Conservation (phyloP, 2,113 vertebrate genomes). For the Osmerus eperlanus region DNA sequence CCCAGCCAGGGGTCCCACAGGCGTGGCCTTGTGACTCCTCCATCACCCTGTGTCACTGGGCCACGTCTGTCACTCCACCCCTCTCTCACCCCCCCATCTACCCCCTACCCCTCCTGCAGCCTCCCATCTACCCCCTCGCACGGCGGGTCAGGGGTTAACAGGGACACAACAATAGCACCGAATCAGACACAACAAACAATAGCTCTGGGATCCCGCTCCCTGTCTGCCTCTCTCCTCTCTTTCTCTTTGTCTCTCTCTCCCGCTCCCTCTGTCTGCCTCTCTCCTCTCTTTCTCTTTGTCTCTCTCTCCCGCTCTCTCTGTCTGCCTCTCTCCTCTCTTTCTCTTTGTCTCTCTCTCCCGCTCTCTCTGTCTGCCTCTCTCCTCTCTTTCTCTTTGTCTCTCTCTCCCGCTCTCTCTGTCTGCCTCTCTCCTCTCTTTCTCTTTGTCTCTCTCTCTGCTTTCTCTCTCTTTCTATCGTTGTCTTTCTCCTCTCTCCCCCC, state of each 20-base stretch:
- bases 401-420: too few relatives aligned
- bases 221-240: constrained; percentile 5
- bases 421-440: constrained; percentile 22
- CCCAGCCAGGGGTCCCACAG: constrained; percentile 46
- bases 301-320: too few relatives aligned
- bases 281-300: too few relatives aligned
- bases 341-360: too few relatives aligned
- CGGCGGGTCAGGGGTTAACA: constrained; percentile 78
- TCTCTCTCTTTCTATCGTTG: constrained; percentile 1
- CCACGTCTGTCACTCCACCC: constrained; percentile 72
- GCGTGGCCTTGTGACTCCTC: constrained; percentile 56
- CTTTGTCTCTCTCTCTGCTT: constrained; percentile 5
- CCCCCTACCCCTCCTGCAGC: too few relatives aligned
- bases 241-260: neutral
- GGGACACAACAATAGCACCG: constrained; percentile 74
- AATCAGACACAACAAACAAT: constrained; percentile 75
- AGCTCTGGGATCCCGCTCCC: constrained; percentile 65
- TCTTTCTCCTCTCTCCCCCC: constrained; percentile 23
- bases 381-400: too few relatives aligned
- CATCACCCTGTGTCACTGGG: constrained; percentile 68
- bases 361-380: too few relatives aligned
- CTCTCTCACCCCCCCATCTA: neutral
- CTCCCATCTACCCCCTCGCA: constrained; percentile 63
- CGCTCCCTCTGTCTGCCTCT: too few relatives aligned
- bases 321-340: too few relatives aligned